These are phyloP conservation scores for Muschampia plurimacula DNA, from an alignment of 2,888 invertebrate genomes.

Conservation along the genomic window DNA sequence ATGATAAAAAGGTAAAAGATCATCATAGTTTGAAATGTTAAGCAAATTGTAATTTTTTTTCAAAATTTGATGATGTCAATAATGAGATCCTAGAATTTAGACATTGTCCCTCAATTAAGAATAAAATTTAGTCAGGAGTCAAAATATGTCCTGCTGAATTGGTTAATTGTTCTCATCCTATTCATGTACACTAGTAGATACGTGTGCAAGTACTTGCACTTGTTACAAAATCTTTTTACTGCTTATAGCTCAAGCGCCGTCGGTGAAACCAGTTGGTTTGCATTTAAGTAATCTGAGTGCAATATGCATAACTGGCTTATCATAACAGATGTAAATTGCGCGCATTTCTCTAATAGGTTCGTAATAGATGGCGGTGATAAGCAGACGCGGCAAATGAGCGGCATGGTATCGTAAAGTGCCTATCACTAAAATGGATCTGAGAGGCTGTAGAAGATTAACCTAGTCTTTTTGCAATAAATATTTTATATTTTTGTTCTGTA, in stretches of 20 bases:
- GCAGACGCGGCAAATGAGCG: slow-evolving; percentile 45
- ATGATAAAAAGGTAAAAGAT: too few relatives aligned
- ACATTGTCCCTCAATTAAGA: too few relatives aligned
- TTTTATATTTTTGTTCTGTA: slow-evolving; percentile 9
- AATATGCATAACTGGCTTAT: slow-evolving; percentile 69
- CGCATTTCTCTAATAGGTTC: slow-evolving; percentile 68
- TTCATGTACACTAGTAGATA: too few relatives aligned
- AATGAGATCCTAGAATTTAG: too few relatives aligned
- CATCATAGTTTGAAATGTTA: too few relatives aligned
- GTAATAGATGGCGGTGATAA: slow-evolving; percentile 57
- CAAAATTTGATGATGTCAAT: too few relatives aligned
- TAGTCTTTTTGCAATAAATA: slow-evolving; percentile 27
- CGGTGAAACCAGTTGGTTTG: slow-evolving; percentile 16
- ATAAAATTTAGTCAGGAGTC: too few relatives aligned
- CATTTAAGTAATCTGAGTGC: slow-evolving; percentile 55
- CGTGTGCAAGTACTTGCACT: too few relatives aligned
- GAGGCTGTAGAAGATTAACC: slow-evolving; percentile 36
- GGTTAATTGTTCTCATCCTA: too few relatives aligned
- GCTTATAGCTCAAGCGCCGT: background rate
- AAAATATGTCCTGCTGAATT: too few relatives aligned
- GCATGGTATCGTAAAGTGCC: slow-evolving; percentile 37
- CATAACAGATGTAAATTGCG: slow-evolving; percentile 74
- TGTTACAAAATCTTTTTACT: background rate
- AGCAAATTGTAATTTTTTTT: too few relatives aligned
- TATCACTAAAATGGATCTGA: slow-evolving; percentile 31